Conservation (phyloP, 2,797 vertebrate genomes). For the Caiman crocodilus region DNA sequence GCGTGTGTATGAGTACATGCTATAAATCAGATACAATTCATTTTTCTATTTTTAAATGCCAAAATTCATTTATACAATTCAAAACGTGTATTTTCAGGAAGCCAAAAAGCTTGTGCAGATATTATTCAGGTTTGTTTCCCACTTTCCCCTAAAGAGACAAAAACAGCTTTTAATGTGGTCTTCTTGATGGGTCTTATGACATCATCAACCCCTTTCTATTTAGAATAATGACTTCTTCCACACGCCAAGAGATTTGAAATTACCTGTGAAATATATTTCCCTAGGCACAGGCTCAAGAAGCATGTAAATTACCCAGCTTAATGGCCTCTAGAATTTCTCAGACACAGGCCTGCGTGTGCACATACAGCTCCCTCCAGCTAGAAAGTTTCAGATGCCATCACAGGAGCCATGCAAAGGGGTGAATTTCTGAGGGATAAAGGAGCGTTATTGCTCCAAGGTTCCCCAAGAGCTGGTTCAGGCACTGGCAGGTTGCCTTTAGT, state of each 20-base stretch:
- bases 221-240: conserved; percentile 82
- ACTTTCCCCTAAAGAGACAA: conserved; percentile 16
- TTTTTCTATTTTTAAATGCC: not conserved
- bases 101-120: not conserved
- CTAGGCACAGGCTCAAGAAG: conserved; percentile 75
- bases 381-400: conserved; percentile 51
- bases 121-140: not conserved
- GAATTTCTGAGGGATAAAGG: not conserved
- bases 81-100: not conserved
- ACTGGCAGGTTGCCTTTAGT: not conserved
- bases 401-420: conserved; percentile 9
- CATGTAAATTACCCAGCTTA: conserved; percentile 82
- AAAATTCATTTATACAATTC: not conserved
- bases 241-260: conserved; percentile 81
- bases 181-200: conserved; percentile 42
- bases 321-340: conserved; percentile 76
- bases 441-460: not conserved
- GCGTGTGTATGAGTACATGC: too few species aligned
- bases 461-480: not conserved
- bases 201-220: conserved; percentile 75
- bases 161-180: conserved; percentile 44
- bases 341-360: not conserved
- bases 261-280: conserved; percentile 86
- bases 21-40: not conserved
- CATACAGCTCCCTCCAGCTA: not conserved